phyloP scores from a whole-genome alignment of 92 coral and sea anemone species.

The Phenganax marumi region DNA sequence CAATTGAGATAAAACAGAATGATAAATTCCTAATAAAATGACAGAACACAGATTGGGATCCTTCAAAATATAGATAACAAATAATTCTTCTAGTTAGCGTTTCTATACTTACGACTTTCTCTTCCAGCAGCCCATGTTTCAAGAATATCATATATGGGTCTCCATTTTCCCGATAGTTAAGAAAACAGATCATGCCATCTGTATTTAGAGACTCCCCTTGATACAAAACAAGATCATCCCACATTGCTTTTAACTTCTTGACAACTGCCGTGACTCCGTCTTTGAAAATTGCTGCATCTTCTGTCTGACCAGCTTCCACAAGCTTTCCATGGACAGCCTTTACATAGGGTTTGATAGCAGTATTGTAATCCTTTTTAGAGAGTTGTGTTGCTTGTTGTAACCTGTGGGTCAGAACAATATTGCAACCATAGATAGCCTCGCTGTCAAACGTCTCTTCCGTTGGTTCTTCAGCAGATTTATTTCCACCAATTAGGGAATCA shows the following conservation, averaged over 20 bases:
- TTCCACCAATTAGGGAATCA: slow-evolving; percentile 54
- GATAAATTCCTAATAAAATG: background rate
- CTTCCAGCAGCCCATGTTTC: slow-evolving; percentile 54
- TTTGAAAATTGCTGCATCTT: slow-evolving; percentile 29
- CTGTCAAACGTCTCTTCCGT: slow-evolving; percentile 34
- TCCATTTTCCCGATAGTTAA: slow-evolving; percentile 45
- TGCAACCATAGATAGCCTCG: slow-evolving; percentile 10
- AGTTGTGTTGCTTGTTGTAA: background rate
- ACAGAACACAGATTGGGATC: background rate
- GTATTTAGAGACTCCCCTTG: background rate
- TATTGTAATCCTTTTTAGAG: slow-evolving; percentile 42
- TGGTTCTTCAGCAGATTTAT: slow-evolving; percentile 62
- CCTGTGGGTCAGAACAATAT: slow-evolving; percentile 22
- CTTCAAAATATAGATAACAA: background rate
- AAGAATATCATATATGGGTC: slow-evolving; percentile 57
- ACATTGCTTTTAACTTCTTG: background rate
- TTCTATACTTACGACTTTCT: slow-evolving; percentile 44
- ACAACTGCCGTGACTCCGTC: slow-evolving; percentile 11
- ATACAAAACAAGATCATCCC: slow-evolving; percentile 32
- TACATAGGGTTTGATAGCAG: slow-evolving; percentile 13
- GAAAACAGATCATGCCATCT: slow-evolving; percentile 45
- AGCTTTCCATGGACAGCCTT: slow-evolving; percentile 4
- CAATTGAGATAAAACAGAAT: too few species aligned
- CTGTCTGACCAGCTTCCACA: background rate
- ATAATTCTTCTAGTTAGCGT: background rate